These are phyloP conservation scores for Zaprionus vittiger DNA, from an alignment of 1,140 invertebrate genomes.

Conservation along the genomic window DNA sequence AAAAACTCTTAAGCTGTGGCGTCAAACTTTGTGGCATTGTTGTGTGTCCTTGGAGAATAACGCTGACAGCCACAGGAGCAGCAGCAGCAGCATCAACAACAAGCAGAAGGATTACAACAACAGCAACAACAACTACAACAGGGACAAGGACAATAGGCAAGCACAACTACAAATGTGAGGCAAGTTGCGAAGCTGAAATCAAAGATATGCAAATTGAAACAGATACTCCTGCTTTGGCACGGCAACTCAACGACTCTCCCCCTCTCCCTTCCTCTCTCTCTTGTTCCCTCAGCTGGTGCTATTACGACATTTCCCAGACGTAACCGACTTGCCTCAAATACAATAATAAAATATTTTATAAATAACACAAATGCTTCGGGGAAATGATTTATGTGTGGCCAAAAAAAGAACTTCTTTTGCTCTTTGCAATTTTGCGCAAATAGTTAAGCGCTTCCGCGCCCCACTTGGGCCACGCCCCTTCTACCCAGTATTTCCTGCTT, in stretches of 20 bases:
- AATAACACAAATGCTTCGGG: conserved; percentile 78
- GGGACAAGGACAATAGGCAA: conserved; percentile 15
- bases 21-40: conserved; percentile 69
- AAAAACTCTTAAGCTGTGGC: conserved; percentile 56
- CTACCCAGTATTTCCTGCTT: neutral
- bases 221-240: conserved; percentile 60
- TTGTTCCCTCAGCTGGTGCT: conserved; percentile 46
- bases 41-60: conserved; percentile 71
- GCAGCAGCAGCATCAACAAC: conserved; percentile 13
- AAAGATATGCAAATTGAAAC: conserved; percentile 83
- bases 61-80: conserved; percentile 49
- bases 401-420: conserved; percentile 50
- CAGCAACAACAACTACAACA: conserved; percentile 9
- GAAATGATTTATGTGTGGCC: conserved; percentile 75
- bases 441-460: conserved; percentile 62
- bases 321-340: conserved; percentile 40
- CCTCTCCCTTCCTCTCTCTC: neutral
- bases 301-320: conserved; percentile 75
- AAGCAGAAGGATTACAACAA: conserved; percentile 11
- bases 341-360: conserved; percentile 64
- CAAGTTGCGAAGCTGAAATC: conserved; percentile 62
- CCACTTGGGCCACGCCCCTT: neutral
- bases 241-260: conserved; percentile 10
- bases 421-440: conserved; percentile 54
- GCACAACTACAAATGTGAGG: conserved; percentile 46